Evolutionary conservation across 2,113 vertebrate species (phyloP), one percentile per base, ranked within the genome.

Genomic region (Columba janthina): DNA sequence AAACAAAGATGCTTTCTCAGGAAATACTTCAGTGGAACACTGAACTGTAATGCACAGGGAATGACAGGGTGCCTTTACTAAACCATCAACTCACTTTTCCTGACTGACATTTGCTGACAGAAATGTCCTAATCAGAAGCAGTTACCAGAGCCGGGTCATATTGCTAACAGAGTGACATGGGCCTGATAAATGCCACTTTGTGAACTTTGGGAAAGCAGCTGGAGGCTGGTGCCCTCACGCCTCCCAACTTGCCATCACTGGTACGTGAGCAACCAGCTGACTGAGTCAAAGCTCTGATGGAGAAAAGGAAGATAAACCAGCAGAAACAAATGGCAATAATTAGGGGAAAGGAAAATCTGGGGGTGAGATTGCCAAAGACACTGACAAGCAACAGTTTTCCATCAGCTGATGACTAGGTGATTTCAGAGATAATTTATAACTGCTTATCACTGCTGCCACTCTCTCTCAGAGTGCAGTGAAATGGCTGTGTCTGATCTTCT

Each of bases 161-260:
- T 5, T 36, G n/a, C 40, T 78, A 46, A 64, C 51, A 48, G 36
- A 67, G n/a, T 9, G n/a, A 56, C 40, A 69, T 2, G 61, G 21
- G 22, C 6, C 13, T 53, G 18, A 60, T 7, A 60, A 71, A 44
- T 1, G 24, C 6, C 54, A 73, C 44, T 28, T 51, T 51, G 25
- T 17, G 11, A 16, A 50, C 56, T 56, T 72, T 12, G 20, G 71
- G n/a, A 26, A 73, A 85, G 67, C 38, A 61, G 66, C 14, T 73
- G 50, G 62, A 61, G n/a, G 34, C 66, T 46, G 32, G 18, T 61
- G 10, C 26, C 36, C 34, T 72, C 40, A n/a, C 0, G 16, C 36
- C 38, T 81, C 22, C 1, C 1, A 1, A 11, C 9, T 58, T 17
- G 34, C 44, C 3, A 6, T 29, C 0, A 0, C 42, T 21, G 40